Base-by-base conservation (phyloP, 2,888 invertebrate species). In the Thereva nobilitata region DNA sequence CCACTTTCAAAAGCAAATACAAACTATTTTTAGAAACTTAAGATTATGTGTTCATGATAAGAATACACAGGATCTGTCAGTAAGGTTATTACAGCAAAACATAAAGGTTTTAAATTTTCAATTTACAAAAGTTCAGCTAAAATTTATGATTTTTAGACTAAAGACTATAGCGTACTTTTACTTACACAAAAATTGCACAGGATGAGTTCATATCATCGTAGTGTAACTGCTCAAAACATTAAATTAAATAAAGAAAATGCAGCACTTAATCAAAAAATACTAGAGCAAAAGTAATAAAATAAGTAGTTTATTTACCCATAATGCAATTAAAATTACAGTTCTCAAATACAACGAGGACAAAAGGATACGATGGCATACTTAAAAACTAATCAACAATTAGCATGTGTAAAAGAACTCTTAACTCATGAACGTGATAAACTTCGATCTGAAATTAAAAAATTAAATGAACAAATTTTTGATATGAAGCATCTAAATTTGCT, bases 361-460 rank as follows among this genome's bases (percentile, higher is more conserved):
- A 50, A 10, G n/a, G 61, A 61, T 40, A 9, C 38, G 2, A 3
- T 34, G 4, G 23, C 9, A 41, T 53, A 64, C 8, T 1, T n/a
- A 6, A 50, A 49, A 9, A 38, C 23, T 40, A 10, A 10, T 1
- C 41, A 50, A 1, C 41, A 61, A 3, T 4, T 41, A 7, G 5
- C 34, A 5, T 8, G 44, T 10, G 8, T 75, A 4, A 77, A 76
- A 55, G 77, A 77, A 23, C 70, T 73, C 45, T 61, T 77, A 4
- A 76, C 75, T 44, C 75, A 75, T 34, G 78, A 78, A 65, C 75
- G 77, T 5, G 76, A 77, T 52, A 69, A 69, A 23, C 71, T 78
- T 5, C 75, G 76, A 4, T 75, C 75, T 53, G 75, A 77, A 59
- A 72, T 77, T 23, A 67, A 73, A 0, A 78, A 78, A 65, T 49